Percentiles rank a stretch among this genome's conserved stretches.
Conservation (phyloP, 2,113 vertebrate species). For the Opisthocomus hoazin region DNA sequence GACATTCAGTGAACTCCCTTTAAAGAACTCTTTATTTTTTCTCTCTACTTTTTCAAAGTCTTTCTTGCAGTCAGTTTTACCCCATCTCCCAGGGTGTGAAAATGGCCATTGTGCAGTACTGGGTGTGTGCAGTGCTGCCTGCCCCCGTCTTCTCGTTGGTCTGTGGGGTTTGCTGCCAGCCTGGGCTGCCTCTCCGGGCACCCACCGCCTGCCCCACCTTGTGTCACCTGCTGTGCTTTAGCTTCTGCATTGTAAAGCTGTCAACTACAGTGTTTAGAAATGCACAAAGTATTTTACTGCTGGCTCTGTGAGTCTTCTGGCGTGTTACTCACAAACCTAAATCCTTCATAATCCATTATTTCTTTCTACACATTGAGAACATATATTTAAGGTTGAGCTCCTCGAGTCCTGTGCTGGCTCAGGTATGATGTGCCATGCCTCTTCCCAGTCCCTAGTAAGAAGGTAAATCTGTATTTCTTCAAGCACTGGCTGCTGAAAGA, state of each 20-base stretch:
- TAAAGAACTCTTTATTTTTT: not conserved
- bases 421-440: not conserved
- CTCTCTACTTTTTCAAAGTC: not conserved
- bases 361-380: not conserved
- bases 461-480: not conserved
- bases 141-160: not conserved
- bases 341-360: not conserved
- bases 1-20: not conserved
- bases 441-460: not conserved
- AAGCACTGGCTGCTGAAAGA: not conserved
- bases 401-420: not conserved
- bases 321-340: accelerated
- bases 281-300: not conserved
- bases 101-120: not conserved
- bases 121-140: accelerated
- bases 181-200: not conserved
- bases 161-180: not conserved
- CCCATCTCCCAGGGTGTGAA: not conserved
- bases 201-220: not conserved
- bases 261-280: not conserved
- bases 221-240: not conserved
- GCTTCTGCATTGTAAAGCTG: not conserved
- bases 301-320: not conserved
- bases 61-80: not conserved
- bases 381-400: not conserved